Conservation (phyloP, 2,888 invertebrate species). For the Phaonia tiefii region DNA sequence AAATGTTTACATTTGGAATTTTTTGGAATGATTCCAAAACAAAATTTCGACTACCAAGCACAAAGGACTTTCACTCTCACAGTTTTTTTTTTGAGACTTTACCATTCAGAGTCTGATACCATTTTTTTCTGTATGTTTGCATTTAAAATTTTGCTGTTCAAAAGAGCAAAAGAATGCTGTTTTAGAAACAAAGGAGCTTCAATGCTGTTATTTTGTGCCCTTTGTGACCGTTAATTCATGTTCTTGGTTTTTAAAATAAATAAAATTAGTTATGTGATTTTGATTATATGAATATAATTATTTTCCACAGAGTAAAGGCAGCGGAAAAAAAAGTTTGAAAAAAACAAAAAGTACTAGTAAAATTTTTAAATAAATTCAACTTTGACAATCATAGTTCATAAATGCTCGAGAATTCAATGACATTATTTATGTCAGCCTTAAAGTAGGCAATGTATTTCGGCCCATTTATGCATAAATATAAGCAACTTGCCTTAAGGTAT, state of each 20-base stretch:
- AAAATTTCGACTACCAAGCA: not conserved
- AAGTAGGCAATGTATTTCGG: not conserved
- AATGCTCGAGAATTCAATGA: not conserved
- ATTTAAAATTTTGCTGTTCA: too few species aligned
- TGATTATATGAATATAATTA: too few species aligned
- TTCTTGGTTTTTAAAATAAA: not conserved
- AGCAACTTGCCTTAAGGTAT: not conserved
- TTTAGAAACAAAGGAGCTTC: too few species aligned
- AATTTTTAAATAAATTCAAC: too few species aligned
- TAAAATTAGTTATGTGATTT: constrained; percentile 21
- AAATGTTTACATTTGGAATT: constrained; percentile 36
- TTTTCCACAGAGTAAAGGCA: too few species aligned
- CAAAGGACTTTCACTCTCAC: constrained; percentile 28
- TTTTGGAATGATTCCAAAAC: constrained; percentile 33
- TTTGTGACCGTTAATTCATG: not conserved
- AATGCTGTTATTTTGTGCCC: not conserved
- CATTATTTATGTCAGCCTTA: not conserved
- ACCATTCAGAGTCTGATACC: too few species aligned
- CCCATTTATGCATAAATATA: too few species aligned
- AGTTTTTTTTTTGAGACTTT: not conserved
- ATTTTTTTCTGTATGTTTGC: too few species aligned
- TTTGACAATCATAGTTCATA: not conserved
- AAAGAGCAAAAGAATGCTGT: too few species aligned
- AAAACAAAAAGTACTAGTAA: not conserved
- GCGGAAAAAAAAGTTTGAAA: not conserved